A percentile compares a stretch with the other conserved stretches of the same genome.
These are phyloP conservation scores for Euura saliciscinereae DNA, from an alignment of 1,140 invertebrate species.

Conservation along the genomic window DNA sequence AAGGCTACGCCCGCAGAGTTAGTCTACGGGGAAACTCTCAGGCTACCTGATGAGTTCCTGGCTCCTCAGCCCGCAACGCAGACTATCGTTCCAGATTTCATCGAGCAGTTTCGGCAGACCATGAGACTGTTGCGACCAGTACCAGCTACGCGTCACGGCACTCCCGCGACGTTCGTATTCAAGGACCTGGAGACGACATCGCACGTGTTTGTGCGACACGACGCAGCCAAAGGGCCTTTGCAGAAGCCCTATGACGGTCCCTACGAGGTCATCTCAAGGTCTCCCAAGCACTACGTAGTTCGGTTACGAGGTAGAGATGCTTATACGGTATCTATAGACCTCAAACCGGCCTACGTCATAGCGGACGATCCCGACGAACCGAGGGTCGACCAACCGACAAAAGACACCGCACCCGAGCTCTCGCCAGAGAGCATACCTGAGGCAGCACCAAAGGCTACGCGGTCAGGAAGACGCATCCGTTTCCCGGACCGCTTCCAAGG, in stretches of 20 bases:
- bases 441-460: too few relatives aligned
- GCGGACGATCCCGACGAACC: not conserved
- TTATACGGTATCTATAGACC: not conserved
- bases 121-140: conserved; percentile 17
- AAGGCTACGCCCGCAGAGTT: conserved; percentile 37
- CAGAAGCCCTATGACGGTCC: conserved; percentile 39
- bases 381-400: not conserved
- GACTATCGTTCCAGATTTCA: not conserved
- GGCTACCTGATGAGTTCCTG: conserved; percentile 44
- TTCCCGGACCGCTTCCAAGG: not conserved
- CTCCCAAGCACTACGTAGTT: not conserved
- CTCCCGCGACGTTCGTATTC: conserved; percentile 25
- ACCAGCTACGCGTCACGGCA: conserved; percentile 13
- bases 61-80: not conserved
- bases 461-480: not conserved
- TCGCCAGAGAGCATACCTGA: not conserved
- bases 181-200: conserved; percentile 30
- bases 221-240: conserved; percentile 28
- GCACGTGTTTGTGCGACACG: conserved; percentile 39
- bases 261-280: conserved; percentile 11
- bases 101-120: conserved; percentile 12
- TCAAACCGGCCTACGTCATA: not conserved
- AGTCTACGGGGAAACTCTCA: conserved; percentile 30
- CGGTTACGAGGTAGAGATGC: not conserved
- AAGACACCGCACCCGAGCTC: not conserved